Evolutionary conservation across 2,797 vertebrate species (phyloP).

Genomic region (Phoxinus dragarum): DNA sequence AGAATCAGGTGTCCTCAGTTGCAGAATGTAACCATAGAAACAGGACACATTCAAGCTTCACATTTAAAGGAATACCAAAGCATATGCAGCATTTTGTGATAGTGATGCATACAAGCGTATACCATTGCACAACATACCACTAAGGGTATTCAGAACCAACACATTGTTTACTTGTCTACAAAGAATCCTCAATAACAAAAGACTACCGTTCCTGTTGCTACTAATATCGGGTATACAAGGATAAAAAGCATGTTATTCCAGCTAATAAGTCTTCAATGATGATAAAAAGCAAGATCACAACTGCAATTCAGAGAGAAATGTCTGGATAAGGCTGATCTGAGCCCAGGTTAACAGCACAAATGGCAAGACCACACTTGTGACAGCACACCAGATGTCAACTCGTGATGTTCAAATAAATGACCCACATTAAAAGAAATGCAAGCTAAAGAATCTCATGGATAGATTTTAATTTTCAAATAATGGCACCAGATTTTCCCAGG

Average conservation of each 20-base stretch:
- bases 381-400: background rate
- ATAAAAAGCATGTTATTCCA: background rate
- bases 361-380: background rate
- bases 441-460: background rate
- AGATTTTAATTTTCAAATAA: background rate
- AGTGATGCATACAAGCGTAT: conserved; percentile 6
- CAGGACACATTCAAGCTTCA: conserved; percentile 52
- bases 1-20: conserved; percentile 52
- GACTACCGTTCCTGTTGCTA: too few relatives aligned
- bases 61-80: conserved; percentile 33
- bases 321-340: background rate
- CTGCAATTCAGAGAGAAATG: background rate
- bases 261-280: background rate
- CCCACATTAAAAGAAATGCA: background rate
- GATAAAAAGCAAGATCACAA: background rate
- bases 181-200: background rate
- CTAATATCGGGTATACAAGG: background rate
- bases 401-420: background rate
- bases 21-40: conserved; percentile 66
- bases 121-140: background rate
- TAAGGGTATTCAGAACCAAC: conserved; percentile 1
- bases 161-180: background rate
- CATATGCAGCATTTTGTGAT: conserved; percentile 17
- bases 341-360: background rate
- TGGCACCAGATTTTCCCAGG: background rate